Evolutionary conservation across 1,140 invertebrate genomes (phyloP).

Genomic region (Apis mellifera): DNA sequence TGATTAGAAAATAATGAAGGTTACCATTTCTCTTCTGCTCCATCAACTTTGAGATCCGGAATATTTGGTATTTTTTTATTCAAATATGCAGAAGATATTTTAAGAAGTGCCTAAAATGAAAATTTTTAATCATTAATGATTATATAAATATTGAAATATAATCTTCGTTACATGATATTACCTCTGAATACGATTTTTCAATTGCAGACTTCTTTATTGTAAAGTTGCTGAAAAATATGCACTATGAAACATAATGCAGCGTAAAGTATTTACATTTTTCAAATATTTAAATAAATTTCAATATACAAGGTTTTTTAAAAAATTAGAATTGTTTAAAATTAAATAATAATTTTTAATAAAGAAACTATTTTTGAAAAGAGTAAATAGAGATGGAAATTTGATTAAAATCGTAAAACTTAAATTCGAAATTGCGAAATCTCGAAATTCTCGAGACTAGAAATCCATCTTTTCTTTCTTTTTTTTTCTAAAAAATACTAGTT

Average conservation of each 20-base stretch:
- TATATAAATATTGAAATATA: not conserved
- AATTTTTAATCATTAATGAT: not conserved
- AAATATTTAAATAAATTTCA: not conserved
- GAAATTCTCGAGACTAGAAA: too few species aligned
- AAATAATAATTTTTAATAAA: too few species aligned
- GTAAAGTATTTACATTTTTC: not conserved
- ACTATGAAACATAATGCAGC: not conserved
- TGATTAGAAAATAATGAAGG: constrained; percentile 46
- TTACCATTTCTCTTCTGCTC: constrained; percentile 94
- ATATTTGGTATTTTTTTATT: constrained; percentile 96
- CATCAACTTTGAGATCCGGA: constrained; percentile 92
- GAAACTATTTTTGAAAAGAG: too few species aligned
- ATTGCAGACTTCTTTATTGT: constrained; percentile 94
- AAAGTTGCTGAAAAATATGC: constrained; percentile 87
- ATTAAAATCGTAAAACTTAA: too few species aligned
- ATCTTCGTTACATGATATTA: constrained; percentile 71
- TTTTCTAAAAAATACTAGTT: too few species aligned
- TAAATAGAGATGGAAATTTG: too few species aligned
- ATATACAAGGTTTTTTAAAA: too few species aligned
- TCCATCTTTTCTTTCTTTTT: too few species aligned
- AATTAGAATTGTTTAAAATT: too few species aligned
- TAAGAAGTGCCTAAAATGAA: constrained; percentile 88
- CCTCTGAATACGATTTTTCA: constrained; percentile 97
- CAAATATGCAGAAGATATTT: constrained; percentile 94
- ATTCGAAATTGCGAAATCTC: too few species aligned